Evolutionary conservation across 2,797 vertebrate species (phyloP).

Genomic region (Tenualosa ilisha): DNA sequence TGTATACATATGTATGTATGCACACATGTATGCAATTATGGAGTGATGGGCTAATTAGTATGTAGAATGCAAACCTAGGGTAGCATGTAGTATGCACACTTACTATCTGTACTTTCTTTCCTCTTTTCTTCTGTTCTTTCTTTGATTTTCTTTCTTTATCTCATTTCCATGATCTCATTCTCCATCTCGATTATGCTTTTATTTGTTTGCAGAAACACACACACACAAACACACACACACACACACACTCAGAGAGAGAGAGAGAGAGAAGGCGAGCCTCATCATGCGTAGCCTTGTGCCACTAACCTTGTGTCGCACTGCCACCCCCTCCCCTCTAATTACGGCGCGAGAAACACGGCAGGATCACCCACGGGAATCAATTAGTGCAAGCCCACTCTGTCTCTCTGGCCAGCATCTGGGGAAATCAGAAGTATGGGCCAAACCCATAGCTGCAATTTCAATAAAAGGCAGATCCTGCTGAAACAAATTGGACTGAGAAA

Average conservation of each 20-base stretch:
- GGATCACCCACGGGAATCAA: constrained; percentile 15
- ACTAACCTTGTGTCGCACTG: constrained; percentile 6
- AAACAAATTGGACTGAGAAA: background rate
- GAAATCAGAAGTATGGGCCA: constrained; percentile 8
- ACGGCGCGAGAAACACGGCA: background rate
- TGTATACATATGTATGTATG: background rate
- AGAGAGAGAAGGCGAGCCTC: background rate
- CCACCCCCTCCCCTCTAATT: constrained; percentile 11
- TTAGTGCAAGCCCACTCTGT: background rate
- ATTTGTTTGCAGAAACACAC: background rate
- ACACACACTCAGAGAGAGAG: too few species aligned
- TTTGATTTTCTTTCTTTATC: background rate
- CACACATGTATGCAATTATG: background rate
- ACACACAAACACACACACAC: background rate
- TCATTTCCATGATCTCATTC: background rate
- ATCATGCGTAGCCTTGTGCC: constrained; percentile 21
- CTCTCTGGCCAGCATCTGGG: background rate
- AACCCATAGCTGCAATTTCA: background rate
- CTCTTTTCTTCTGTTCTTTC: background rate
- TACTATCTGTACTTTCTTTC: background rate
- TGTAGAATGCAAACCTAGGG: background rate
- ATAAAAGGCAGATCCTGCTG: background rate
- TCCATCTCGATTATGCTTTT: background rate
- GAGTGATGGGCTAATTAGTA: background rate
- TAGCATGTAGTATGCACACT: too few species aligned